Evolutionary conservation across 2,113 vertebrate genomes (phyloP), one percentile per base, ranked within the genome.

Genomic region (Ceyx margarethae): DNA sequence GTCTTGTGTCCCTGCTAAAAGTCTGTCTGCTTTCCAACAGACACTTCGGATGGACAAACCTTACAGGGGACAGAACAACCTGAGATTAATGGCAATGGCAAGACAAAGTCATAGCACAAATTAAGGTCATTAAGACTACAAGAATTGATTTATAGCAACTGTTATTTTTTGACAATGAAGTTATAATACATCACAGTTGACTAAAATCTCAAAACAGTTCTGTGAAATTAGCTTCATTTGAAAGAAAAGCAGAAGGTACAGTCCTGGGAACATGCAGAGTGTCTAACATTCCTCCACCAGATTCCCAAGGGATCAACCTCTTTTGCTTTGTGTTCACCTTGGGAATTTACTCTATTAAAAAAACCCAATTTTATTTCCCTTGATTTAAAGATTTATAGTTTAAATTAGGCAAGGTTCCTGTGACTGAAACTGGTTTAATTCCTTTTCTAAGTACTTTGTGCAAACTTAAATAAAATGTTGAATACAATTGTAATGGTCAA

Each of bases 1-100:
- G 98, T 99, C 99, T 94, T 99, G 99, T 0, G 99, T 99, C 45
- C 99, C 99, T 0, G 99, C 99, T 73, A 99, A 97, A 65, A 99
- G 98, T 15, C 99, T 97, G 94, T 99, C 99, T 0, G 98, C 99
- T 94, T 98, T 99, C 99, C 99, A 99, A 95, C 99, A 99, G 64
- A 99, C 99, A 3, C 99, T 99, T 90, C 99, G 98, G 94, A 99
- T 99, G 11, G 99, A 99, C 89, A 99, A 97, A 74, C 99, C 99
- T 99, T 95, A 16, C 7, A 68, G 76, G 79, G 18, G 77, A 91
- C 83, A 85, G 22, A 29, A 17, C 9, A 64, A 56, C 23, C 72
- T 56, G 29, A 62, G 17, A 43, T 81, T 2, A 57, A 68, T 56
- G 51, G 80, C 43, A 17, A 54, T 19, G 22, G 61, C n/a, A 9